Base-by-base conservation (phyloP, 2,797 vertebrate genomes). In the Galagoides demidoff region DNA sequence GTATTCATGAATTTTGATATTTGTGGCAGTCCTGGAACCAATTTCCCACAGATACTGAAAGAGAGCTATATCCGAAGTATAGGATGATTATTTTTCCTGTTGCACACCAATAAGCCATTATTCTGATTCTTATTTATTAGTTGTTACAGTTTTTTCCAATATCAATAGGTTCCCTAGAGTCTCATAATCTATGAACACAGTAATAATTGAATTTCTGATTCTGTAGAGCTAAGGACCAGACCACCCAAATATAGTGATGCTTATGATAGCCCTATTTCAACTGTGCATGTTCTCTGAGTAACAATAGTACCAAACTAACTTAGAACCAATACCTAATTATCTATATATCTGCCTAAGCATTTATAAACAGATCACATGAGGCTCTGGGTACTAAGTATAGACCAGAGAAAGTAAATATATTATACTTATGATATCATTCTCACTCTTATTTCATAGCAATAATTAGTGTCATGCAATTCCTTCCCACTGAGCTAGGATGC, bases 171-270 rank as follows among this genome's bases (percentile, higher is more conserved):
- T 78, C 49, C 25, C 9, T 39, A 22, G 37, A 86, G 19, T 68
- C 22, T 39, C 25, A 29, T 34, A 95, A 31, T 49, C 49, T 74
- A 7, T n/a, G 12, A 73, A 13, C 29, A 90, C 3, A 90, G 52
- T 86, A 90, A 86, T 11, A 77, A 96, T 16, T 84, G 37, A 83
- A 85, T 43, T 88, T 91, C 92, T 88, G 34, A 90, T 27, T 92
- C 34, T 87, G 81, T 23, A 92, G 71, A 68, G 12, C 63, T 82
- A 89, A 88, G 52, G n/a, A 76, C 34, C 31, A 66, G 20, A 64
- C 57, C 31, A 86, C 43, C 23, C 57, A 87, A 90, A 95, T 7
- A 88, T 10, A 86, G 5, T 34, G 64, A 84, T 52, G 59, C 7
- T 61, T 31, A 25, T 37, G 22, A 90, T 29, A 68, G 10, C 4